Evolutionary conservation across 1,140 invertebrate species (phyloP).

Genomic region (Homalodisca vitripennis): DNA sequence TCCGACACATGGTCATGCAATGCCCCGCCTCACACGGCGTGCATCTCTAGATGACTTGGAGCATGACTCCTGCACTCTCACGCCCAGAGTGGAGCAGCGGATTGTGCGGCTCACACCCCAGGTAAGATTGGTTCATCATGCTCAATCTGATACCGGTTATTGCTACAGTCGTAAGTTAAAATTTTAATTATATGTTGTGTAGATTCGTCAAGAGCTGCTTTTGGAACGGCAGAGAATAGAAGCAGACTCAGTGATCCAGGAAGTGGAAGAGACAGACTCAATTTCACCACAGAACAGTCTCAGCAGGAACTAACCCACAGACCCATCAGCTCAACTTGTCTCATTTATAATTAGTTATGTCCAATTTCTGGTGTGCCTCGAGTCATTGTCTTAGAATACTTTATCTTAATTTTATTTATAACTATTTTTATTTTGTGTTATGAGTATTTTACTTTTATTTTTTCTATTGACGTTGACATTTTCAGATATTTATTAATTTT

Average conservation of each 20-base stretch:
- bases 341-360: too few species aligned
- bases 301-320: neutral
- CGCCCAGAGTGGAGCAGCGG: conserved; percentile 71
- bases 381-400: too few species aligned
- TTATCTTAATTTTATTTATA: too few species aligned
- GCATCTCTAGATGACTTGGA: conserved; percentile 76
- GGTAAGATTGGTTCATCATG: conserved; percentile 1
- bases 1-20: conserved; percentile 30
- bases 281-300: conserved; percentile 25
- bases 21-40: conserved; percentile 58
- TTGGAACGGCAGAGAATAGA: conserved; percentile 56
- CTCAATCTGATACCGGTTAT: too few species aligned
- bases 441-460: too few species aligned
- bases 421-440: too few species aligned
- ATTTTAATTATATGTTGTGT: neutral
- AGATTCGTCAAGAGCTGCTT: conserved; percentile 48
- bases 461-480: too few species aligned
- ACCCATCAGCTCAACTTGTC: neutral
- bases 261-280: conserved; percentile 49
- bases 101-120: conserved; percentile 66
- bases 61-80: conserved; percentile 69
- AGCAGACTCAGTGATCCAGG: conserved; percentile 58
- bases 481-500: too few species aligned
- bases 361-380: too few species aligned
- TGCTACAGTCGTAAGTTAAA: neutral